Conservation (phyloP, 2,113 vertebrate species). For the Cepphus grylle region DNA sequence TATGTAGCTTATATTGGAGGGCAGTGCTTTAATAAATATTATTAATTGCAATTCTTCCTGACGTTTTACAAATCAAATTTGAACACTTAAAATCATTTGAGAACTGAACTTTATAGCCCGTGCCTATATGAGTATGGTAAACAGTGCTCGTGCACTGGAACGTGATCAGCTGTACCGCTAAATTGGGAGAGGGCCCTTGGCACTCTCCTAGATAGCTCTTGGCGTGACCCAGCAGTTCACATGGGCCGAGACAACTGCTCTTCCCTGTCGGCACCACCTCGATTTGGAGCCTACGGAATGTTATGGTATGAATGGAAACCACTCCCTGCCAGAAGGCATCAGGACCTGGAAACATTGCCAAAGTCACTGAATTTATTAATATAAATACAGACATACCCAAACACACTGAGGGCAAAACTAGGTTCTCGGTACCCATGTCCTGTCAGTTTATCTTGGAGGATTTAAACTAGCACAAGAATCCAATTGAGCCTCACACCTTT, state of each 20-base stretch:
- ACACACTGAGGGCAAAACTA: background rate
- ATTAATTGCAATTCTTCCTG: background rate
- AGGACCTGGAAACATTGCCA: background rate
- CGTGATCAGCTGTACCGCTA: background rate
- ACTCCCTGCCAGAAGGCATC: background rate
- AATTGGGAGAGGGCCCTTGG: background rate
- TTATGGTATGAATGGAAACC: background rate
- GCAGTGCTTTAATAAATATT: background rate
- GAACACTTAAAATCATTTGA: background rate
- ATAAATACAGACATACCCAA: background rate
- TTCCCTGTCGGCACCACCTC: accelerated
- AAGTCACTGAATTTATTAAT: background rate
- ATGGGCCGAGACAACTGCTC: background rate
- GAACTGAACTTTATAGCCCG: background rate
- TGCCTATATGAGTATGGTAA: background rate
- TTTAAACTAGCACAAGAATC: background rate
- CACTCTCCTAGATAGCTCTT: background rate
- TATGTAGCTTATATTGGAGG: background rate
- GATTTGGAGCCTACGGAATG: background rate
- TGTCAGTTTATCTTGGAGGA: background rate
- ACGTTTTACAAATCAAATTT: background rate
- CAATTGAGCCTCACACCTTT: background rate
- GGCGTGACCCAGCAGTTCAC: background rate
- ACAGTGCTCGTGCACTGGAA: background rate
- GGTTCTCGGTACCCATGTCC: background rate